Evolutionary conservation across 1,140 invertebrate genomes (phyloP).

Genomic region (Drosophila suzukii): DNA sequence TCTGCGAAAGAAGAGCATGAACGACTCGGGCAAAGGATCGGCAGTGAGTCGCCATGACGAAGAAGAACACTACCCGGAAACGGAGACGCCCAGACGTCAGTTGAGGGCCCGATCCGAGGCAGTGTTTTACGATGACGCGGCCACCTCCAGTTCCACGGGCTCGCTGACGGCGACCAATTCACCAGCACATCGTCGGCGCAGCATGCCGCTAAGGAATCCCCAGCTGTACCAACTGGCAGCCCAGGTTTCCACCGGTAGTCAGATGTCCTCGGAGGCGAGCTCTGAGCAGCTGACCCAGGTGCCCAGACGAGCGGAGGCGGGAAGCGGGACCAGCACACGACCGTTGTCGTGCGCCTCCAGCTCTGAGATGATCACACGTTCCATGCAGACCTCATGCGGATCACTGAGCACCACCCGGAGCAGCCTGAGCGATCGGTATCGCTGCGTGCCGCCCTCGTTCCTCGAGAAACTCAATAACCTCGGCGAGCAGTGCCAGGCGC

Average conservation of each 20-base stretch:
- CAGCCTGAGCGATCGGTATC: slow-evolving; percentile 83
- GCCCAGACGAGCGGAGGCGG: slow-evolving; percentile 41
- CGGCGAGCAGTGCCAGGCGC: slow-evolving; percentile 88
- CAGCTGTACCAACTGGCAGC: slow-evolving; percentile 74
- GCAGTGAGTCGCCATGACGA: slow-evolving; percentile 84
- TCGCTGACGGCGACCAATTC: slow-evolving; percentile 74
- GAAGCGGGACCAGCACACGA: slow-evolving; percentile 38
- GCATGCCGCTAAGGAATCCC: slow-evolving; percentile 78
- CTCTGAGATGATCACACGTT: slow-evolving; percentile 88
- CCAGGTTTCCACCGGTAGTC: slow-evolving; percentile 65
- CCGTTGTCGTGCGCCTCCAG: slow-evolving; percentile 74
- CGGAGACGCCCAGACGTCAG: slow-evolving; percentile 62
- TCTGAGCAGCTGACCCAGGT: slow-evolving; percentile 83
- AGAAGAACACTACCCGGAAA: slow-evolving; percentile 51
- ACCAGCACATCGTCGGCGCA: slow-evolving; percentile 77
- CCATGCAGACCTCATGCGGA: slow-evolving; percentile 89
- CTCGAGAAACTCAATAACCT: slow-evolving; percentile 87
- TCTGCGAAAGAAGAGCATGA: slow-evolving; percentile 84
- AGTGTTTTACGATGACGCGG: slow-evolving; percentile 73
- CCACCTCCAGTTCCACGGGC: slow-evolving; percentile 73
- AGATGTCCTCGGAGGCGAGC: slow-evolving; percentile 78
- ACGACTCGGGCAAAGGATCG: slow-evolving; percentile 85
- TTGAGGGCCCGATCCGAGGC: slow-evolving; percentile 56
- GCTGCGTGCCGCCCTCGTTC: slow-evolving; percentile 88
- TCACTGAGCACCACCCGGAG: slow-evolving; percentile 76